A percentile compares a stretch with the other conserved stretches of the same genome.
These are phyloP conservation scores for Betta splendens DNA, from an alignment of 2,797 vertebrate genomes.

Conservation along the genomic window DNA sequence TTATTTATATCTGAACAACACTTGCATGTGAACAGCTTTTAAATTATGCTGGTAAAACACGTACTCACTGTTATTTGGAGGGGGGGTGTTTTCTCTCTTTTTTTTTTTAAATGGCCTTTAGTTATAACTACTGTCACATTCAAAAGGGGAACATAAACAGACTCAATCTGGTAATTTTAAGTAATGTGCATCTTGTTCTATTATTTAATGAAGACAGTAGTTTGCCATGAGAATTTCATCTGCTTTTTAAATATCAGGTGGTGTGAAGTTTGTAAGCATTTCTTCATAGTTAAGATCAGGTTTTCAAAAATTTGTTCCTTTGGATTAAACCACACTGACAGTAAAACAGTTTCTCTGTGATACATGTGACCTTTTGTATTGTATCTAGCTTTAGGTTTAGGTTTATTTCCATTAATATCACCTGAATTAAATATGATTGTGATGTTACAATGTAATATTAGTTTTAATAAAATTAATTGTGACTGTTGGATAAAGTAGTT, in stretches of 20 bases:
- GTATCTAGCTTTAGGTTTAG: constrained; percentile 62
- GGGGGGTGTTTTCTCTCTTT: no score
- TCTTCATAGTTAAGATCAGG: constrained; percentile 30
- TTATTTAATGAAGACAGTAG: constrained; percentile 33
- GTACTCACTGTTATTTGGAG: constrained; percentile 39
- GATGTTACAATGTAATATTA: constrained; percentile 68
- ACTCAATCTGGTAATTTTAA: constrained; percentile 37
- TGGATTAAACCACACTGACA: constrained; percentile 39
- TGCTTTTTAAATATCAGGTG: constrained; percentile 42
- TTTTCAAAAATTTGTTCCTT: constrained; percentile 36
- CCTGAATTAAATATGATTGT: constrained; percentile 66
- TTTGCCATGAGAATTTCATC: constrained; percentile 32
- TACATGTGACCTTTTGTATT: constrained; percentile 64
- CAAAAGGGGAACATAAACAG: constrained; percentile 46
- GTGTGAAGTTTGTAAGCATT: constrained; percentile 42
- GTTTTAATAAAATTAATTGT: constrained; percentile 65
- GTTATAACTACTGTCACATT: constrained; percentile 36
- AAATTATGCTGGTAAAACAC: constrained; percentile 36
- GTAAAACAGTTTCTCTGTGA: constrained; percentile 59
- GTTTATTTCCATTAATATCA: constrained; percentile 51
- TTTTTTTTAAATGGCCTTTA: constrained; percentile 50
- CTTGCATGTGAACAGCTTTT: constrained; percentile 48
- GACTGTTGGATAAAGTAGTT: constrained; percentile 65
- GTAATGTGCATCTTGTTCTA: constrained; percentile 34
- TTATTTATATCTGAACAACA: constrained; percentile 52